A percentile compares a stretch with the other conserved stretches of the same genome.
Evolutionary conservation across 2,113 vertebrate genomes (phyloP).

Genomic region (Otolemur garnettii): DNA sequence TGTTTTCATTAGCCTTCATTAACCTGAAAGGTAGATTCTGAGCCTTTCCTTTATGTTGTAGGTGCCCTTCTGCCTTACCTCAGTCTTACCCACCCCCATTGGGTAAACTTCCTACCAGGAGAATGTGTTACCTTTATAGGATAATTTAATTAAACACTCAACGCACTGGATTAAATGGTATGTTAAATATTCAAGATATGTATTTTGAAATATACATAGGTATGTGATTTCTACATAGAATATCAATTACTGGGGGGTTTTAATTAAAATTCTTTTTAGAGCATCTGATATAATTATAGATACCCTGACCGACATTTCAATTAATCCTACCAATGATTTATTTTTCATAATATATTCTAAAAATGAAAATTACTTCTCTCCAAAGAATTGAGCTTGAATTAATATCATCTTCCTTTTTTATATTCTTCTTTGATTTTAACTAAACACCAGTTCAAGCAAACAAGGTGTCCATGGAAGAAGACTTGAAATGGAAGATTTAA

Average conservation of each 20-base stretch:
- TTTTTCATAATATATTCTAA: constrained; percentile 50
- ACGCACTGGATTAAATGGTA: not conserved
- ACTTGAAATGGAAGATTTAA: not conserved
- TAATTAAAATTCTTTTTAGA: constrained; percentile 65
- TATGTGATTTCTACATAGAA: constrained; percentile 35
- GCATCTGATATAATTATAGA: constrained; percentile 59
- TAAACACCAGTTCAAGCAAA: not conserved
- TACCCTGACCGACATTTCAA: constrained; percentile 40
- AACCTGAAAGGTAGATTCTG: no score
- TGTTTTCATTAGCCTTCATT: not conserved
- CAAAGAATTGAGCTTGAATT: constrained; percentile 19
- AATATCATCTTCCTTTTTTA: constrained; percentile 11
- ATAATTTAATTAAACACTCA: not conserved
- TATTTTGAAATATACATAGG: constrained; percentile 19
- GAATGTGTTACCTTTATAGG: not conserved
- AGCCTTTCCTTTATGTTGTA: not conserved
- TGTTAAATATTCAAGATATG: constrained; percentile 6
- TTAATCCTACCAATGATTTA: constrained; percentile 49
- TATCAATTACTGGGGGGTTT: constrained; percentile 43
- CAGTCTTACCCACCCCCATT: not conserved
- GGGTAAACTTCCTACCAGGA: not conserved
- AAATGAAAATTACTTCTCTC: constrained; percentile 29
- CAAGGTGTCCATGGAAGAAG: not conserved
- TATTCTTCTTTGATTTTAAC: not conserved
- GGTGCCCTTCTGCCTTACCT: not conserved